Percentiles rank a stretch among this genome's conserved stretches.
phyloP scores from a whole-genome alignment of 2,113 vertebrate species.

The Rhinogobius similis region DNA sequence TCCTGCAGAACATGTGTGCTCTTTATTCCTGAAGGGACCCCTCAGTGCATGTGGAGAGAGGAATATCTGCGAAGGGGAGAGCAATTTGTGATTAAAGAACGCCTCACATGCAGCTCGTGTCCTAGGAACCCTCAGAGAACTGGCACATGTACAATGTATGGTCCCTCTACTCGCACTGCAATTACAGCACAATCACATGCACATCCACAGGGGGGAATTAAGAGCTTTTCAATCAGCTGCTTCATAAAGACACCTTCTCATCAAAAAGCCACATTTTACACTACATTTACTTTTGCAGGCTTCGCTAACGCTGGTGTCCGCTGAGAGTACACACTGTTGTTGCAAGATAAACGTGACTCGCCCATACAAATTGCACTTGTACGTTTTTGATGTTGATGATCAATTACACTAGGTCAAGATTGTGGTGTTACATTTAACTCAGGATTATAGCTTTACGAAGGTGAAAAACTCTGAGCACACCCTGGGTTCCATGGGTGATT shows the following conservation, averaged over 20 bases:
- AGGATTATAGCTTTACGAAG: background rate
- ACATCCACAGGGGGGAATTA: conserved; percentile 58
- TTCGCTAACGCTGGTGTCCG: conserved; percentile 24
- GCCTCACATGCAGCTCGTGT: conserved; percentile 40
- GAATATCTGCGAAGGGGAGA: conserved; percentile 67
- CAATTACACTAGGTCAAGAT: background rate
- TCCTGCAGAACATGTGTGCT: conserved; percentile 74
- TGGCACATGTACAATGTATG: conserved; percentile 32
- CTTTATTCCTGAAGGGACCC: conserved; percentile 78
- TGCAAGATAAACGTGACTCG: background rate
- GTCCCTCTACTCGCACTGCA: conserved; percentile 47
- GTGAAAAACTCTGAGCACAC: background rate
- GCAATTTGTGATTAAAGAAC: conserved; percentile 77
- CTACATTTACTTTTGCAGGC: conserved; percentile 39
- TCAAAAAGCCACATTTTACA: conserved; percentile 36
- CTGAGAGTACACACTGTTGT: conserved; percentile 9
- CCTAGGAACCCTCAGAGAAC: conserved; percentile 23
- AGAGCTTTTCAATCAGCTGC: conserved; percentile 54
- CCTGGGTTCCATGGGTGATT: background rate
- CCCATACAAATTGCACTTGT: background rate
- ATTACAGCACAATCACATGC: conserved; percentile 67
- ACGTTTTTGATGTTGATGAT: background rate
- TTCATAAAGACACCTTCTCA: conserved; percentile 61
- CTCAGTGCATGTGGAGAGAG: conserved; percentile 68
- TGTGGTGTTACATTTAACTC: too few species aligned